A percentile compares a stretch with the other conserved stretches of the same genome.
phyloP scores from a whole-genome alignment of 2,888 invertebrate genomes.

The Epinotia nisella region DNA sequence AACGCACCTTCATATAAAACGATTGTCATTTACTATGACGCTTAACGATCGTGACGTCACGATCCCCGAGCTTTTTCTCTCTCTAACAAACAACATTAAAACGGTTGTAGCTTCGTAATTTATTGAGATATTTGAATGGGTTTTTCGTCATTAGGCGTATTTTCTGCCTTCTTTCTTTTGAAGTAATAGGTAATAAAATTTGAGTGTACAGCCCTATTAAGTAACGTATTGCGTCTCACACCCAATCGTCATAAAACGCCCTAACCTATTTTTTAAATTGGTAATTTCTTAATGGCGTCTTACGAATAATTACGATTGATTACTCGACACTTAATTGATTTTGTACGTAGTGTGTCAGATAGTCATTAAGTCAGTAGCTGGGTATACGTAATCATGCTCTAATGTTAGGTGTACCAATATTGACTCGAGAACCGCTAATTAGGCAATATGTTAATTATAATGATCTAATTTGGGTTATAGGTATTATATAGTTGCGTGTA shows the following conservation, averaged over 20 bases:
- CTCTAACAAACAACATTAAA: too few relatives aligned
- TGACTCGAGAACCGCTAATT: conserved; percentile 1
- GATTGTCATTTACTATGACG: too few relatives aligned
- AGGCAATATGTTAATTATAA: conserved; percentile 26
- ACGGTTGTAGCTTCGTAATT: too few relatives aligned
- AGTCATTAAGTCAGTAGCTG: not conserved
- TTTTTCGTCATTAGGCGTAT: too few relatives aligned
- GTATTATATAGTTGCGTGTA: conserved; percentile 2
- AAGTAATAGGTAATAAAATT: too few relatives aligned
- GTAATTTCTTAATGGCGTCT: not conserved
- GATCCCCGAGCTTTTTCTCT: too few relatives aligned
- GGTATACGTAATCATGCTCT: conserved; percentile 5
- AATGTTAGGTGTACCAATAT: conserved; percentile 18
- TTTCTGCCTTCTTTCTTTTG: too few relatives aligned
- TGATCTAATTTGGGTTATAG: conserved; percentile 8
- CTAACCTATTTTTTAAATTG: not conserved
- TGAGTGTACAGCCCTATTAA: too few relatives aligned
- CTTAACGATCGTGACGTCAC: too few relatives aligned
- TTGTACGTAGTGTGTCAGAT: not conserved
- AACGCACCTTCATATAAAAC: too few relatives aligned
- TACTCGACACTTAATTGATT: conserved; percentile 9
- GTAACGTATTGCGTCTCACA: not conserved
- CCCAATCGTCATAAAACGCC: not conserved
- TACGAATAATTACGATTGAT: not conserved
- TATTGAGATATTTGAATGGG: too few relatives aligned